These are phyloP conservation scores for Perizoma affinitatum DNA, from an alignment of 2,888 invertebrate genomes.

Conservation along the genomic window DNA sequence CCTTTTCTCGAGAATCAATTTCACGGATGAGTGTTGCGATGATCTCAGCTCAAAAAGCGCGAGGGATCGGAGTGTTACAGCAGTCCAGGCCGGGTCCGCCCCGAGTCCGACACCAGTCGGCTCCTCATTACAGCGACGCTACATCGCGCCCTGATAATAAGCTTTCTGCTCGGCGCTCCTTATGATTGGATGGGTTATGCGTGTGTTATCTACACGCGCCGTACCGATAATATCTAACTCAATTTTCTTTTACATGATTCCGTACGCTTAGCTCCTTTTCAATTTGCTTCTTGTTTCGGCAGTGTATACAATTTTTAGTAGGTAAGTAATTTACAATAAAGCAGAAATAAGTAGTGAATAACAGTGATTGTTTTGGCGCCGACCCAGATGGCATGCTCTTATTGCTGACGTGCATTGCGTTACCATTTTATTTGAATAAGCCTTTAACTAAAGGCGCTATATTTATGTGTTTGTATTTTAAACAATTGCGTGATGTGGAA, in stretches of 20 bases:
- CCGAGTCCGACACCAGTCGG: slow-evolving; percentile 42
- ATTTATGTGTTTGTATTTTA: slow-evolving; percentile 34
- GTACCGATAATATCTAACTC: slow-evolving; percentile 69
- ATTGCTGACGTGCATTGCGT: slow-evolving; percentile 65
- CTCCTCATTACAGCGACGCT: slow-evolving; percentile 70
- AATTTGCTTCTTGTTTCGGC: slow-evolving; percentile 50
- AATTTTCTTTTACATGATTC: slow-evolving; percentile 72
- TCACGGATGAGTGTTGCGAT: slow-evolving; percentile 84
- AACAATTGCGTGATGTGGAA: slow-evolving; percentile 10
- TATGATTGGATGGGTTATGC: slow-evolving; percentile 79
- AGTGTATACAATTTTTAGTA: slow-evolving; percentile 42
- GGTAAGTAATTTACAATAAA: slow-evolving; percentile 50
- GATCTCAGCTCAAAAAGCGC: slow-evolving; percentile 81
- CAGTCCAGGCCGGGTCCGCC: slow-evolving; percentile 33
- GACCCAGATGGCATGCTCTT: slow-evolving; percentile 76
- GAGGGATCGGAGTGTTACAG: slow-evolving; percentile 53
- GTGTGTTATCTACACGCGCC: slow-evolving; percentile 76
- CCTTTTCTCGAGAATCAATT: slow-evolving; percentile 83
- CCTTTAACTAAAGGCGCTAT: slow-evolving; percentile 28
- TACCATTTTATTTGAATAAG: slow-evolving; percentile 37
- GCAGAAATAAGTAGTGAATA: slow-evolving; percentile 72
- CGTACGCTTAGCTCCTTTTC: slow-evolving; percentile 56
- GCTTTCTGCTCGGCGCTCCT: slow-evolving; percentile 76
- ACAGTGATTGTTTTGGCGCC: slow-evolving; percentile 81
- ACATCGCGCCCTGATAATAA: slow-evolving; percentile 75